Percentiles rank a stretch among this genome's conserved stretches.
These are phyloP conservation scores for Bovichtus variegatus DNA, from an alignment of 2,797 vertebrate genomes.

Conservation along the genomic window DNA sequence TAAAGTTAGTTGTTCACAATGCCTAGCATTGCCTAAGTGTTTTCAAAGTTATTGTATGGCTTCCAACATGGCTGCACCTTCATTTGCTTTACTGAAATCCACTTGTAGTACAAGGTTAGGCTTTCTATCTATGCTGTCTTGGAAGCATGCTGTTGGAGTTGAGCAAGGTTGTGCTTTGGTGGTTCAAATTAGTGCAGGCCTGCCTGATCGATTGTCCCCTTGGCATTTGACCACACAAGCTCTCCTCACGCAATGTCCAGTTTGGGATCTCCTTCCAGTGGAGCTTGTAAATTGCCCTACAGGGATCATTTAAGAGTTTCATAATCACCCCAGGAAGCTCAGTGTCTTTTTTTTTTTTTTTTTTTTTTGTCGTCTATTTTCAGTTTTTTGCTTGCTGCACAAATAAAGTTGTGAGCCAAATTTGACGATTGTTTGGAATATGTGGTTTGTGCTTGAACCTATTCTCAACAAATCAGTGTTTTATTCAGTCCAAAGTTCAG, in stretches of 20 bases:
- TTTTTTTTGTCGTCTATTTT: no score
- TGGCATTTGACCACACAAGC: constrained; percentile 48
- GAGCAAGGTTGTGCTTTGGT: constrained; percentile 30
- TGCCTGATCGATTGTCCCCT: constrained; percentile 9
- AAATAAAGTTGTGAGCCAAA: neutral
- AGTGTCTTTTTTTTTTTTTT: no score
- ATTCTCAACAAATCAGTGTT: constrained; percentile 12
- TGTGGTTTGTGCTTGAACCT: neutral
- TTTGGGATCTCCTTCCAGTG: constrained; percentile 32
- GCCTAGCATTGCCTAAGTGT: constrained; percentile 29
- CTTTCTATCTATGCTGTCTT: constrained; percentile 26
- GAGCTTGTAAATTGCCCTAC: constrained; percentile 14
- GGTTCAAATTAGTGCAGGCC: constrained; percentile 37
- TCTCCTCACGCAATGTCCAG: constrained; percentile 53
- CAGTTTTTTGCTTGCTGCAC: no score
- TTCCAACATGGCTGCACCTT: constrained; percentile 11
- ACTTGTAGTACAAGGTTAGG: neutral
- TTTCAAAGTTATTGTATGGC: constrained; percentile 5
- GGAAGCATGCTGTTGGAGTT: constrained; percentile 8
- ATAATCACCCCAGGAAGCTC: neutral
- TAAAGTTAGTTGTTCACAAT: constrained; percentile 57
- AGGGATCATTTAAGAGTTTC: constrained; percentile 15
- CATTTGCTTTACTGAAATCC: constrained; percentile 14
- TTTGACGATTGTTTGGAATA: neutral
- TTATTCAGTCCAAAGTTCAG: constrained; percentile 41